A percentile compares a stretch with the other conserved stretches of the same genome.
Evolutionary conservation across 35 echinoderm and acorn worm genomes (phyloP).

Genomic region (Hemicentrotus pulcherrimus): DNA sequence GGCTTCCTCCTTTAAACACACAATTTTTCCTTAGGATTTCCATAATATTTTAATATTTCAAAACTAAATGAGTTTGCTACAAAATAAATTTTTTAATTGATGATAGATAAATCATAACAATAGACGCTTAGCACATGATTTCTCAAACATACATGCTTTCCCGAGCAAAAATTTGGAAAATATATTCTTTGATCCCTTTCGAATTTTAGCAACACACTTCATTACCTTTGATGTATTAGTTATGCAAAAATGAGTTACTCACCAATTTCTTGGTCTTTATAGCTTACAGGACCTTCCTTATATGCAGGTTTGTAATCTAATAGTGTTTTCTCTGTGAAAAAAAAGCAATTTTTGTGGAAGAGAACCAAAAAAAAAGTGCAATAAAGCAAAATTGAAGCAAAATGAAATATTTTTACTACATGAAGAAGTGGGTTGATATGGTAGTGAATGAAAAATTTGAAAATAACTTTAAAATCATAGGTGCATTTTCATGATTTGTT

Average conservation of each 20-base stretch:
- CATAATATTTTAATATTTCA: too few relatives aligned
- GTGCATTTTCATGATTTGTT: not conserved
- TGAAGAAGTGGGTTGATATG: not conserved
- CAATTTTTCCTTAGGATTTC: too few relatives aligned
- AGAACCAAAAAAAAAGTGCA: not conserved
- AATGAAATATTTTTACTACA: not conserved
- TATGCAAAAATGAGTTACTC: not conserved
- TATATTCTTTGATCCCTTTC: too few relatives aligned
- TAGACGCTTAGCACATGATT: too few relatives aligned
- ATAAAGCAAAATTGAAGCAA: not conserved
- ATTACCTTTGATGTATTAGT: too few relatives aligned
- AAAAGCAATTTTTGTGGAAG: not conserved
- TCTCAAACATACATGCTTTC: too few relatives aligned
- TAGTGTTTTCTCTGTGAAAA: not conserved
- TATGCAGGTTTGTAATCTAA: conserved; percentile 18
- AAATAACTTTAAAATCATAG: not conserved
- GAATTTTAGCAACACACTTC: too few relatives aligned
- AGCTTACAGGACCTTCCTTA: not conserved
- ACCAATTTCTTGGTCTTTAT: not conserved
- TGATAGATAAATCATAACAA: too few relatives aligned
- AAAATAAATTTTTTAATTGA: too few relatives aligned
- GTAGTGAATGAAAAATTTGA: not conserved
- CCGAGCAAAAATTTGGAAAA: too few relatives aligned
- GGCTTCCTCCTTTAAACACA: too few relatives aligned
- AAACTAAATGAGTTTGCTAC: too few relatives aligned